Base-by-base conservation (phyloP, 2,888 invertebrate species). In the Clivina fossor region DNA sequence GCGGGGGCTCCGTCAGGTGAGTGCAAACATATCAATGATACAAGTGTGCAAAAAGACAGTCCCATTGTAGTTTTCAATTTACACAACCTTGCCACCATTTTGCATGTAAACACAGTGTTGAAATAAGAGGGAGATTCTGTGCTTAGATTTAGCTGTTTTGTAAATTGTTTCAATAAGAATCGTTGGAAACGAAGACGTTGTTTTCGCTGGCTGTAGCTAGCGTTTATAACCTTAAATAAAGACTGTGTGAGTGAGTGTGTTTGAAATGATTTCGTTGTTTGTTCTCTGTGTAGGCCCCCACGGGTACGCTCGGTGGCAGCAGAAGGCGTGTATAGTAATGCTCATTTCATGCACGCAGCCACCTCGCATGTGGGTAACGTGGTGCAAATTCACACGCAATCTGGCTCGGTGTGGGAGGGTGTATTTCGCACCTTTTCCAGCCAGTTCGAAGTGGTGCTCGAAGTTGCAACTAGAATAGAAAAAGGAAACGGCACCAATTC, bases 311-410 rank as follows among this genome's bases (percentile, higher is more conserved):
- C 78, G 35, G 80, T 87, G 62, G 79, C 82, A 61, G 83, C 87
- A 13, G 93, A 93, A 70, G 93, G 94, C 60, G 87, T 94, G 51
- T 94, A 93, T 74, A 88, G 84, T 69, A 94, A 94, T 80, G 84
- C 87, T 62, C 85, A 87, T 74, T 92, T 93, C 74, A 91, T 93
- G 88, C 90, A 93, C 78, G 87, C 90, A 38, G 86, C 89, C 59
- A 88, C 91, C 50, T 83, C 88, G 62, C 85, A 92, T 70, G 87
- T 94, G 60, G 93, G 92, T 59, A 89, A 88, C 71, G 80, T 80
- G 61, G 90, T 90, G 57, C 85, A 89, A 74, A 83, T 91, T 65
- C 85, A 87, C 68, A 87, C 92, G 50, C 85, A 86, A 71, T 90
- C 91, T 64, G 93, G 92, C 62, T 83, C 84, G 65, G 77, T 88